Evolutionary conservation across 2,797 vertebrate species (phyloP), one percentile per base, ranked within the genome.

Genomic region (Decapterus maruadsi): DNA sequence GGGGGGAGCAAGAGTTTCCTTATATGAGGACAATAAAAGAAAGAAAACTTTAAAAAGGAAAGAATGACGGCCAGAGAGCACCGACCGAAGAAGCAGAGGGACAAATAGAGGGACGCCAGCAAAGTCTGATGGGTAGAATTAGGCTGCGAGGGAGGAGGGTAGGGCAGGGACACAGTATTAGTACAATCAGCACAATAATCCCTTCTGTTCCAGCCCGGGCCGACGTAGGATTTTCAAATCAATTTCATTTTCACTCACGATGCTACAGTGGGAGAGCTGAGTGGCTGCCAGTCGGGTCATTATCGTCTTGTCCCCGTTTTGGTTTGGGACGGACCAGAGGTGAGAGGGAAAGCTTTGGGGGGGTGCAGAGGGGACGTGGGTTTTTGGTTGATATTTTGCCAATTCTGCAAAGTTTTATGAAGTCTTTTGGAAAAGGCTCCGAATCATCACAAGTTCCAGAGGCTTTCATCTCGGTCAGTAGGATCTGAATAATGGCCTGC

Each of bases 141-240:
- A 70, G 70, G 76, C 69, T 75, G 78, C 79, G 77, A 72, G 59
- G 73, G 72, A 22, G 20, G 51, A 3, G 40, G 78, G 80, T 70
- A 68, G 68, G 82, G 78, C 73, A 57, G 80, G 89, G 88, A 83
- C 89, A 74, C 79, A 83, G 90, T 90, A 90, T 93, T 94, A 94
- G 92, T 90, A 91, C 90, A 93, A 93, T 91, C 92, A 90, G 89
- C 87, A 85, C 83, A 86, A 82, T 95, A 95, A 95, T 94, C 94
- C 93, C 90, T 73, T 94, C 87, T 89, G 86, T 86, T 92, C 90
- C 86, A 81, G 88, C 70, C 64, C n/a, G 77, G 84, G 83, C 87
- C 80, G 70, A 78, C 34, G 71, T 64, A 89, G 92, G 92, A 93
- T 94, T 95, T 95, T 93, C 90, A 94, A 94, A 95, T 93, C 91